Evolutionary conservation across 2,888 invertebrate species (phyloP), one percentile per base, ranked within the genome.

Genomic region (Nephrotoma guestfalica): DNA sequence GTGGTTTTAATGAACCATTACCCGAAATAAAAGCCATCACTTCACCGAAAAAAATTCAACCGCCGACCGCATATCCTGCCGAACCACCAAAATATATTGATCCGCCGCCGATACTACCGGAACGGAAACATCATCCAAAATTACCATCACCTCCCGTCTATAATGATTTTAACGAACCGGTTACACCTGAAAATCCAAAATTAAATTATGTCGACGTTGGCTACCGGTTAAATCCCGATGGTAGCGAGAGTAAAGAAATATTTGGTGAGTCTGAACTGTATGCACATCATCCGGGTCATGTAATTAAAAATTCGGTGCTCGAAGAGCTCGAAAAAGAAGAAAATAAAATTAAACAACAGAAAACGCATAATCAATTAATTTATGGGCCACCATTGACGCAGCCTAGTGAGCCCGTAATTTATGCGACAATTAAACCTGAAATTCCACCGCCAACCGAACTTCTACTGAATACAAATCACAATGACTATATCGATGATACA

Each of bases 1-100:
- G 95, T 86, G 95, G 95, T 86, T 95, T 95, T 92, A 95, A 95
- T 91, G 95, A 95, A 91, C 94, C 94, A 41, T 94, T 94, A 87
- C 94, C 95, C 15, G 94, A 94, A 90, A 94, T 95, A 89, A 94
- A 94, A 91, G 95, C 94, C 87, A 92, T 94, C 87, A 90, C 93
- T 51, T 85, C 85, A 43, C 41, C 85, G 43, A 85, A 18, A 11
- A 90, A 90, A 87, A 9, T 30, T 7, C 71, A 71, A 71, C 30
- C 71, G 11, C 71, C 30, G 11, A 71, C 71, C 4, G 89, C 89
- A 4, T 90, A 90, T 87, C 90, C 89, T 85, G 89, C 89, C 88
- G 90, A 90, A 86, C 87, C 87, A 86, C 87, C 88, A 85, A 86
- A 84, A 41, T 86, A 85, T 47, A 57, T 83, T 3, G 87, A 83